phyloP scores from a whole-genome alignment of 2,113 vertebrate species.

The Proterorhinus semilunaris region DNA sequence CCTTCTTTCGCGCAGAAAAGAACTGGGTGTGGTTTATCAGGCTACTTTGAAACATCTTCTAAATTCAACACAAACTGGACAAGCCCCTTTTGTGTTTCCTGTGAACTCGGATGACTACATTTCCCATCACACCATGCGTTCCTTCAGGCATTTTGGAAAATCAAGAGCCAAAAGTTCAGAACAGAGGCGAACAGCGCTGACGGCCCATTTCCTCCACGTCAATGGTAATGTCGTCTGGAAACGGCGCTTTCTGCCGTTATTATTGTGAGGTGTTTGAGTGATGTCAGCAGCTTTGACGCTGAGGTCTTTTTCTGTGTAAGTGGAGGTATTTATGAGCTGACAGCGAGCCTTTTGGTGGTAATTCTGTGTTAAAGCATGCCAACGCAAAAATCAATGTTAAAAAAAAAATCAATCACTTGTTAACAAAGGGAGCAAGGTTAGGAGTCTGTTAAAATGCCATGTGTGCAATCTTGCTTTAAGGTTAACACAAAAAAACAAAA shows the following conservation, averaged over 20 bases:
- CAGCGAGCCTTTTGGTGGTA: neutral
- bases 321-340: slow-evolving; percentile 1
- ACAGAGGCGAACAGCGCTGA: slow-evolving; percentile 39
- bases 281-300: slow-evolving; percentile 10
- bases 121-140: neutral
- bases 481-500: too few species aligned
- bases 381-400: slow-evolving; percentile 4
- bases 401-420: too few species aligned
- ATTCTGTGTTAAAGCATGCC: neutral
- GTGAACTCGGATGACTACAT: slow-evolving; percentile 18
- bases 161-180: slow-evolving; percentile 22
- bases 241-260: slow-evolving; percentile 25
- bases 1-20: too few species aligned
- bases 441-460: neutral
- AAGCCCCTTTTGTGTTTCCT: slow-evolving; percentile 7
- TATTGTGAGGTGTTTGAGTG: slow-evolving; percentile 26
- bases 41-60: too few species aligned
- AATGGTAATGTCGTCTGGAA: slow-evolving; percentile 39
- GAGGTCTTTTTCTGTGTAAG: neutral
- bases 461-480: too few species aligned
- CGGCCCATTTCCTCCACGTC: slow-evolving; percentile 23
- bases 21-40: too few species aligned
- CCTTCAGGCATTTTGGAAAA: slow-evolving; percentile 26
- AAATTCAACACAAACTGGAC: neutral
- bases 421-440: neutral